Conservation (phyloP, 1,140 invertebrate genomes). For the Physella acuta region DNA sequence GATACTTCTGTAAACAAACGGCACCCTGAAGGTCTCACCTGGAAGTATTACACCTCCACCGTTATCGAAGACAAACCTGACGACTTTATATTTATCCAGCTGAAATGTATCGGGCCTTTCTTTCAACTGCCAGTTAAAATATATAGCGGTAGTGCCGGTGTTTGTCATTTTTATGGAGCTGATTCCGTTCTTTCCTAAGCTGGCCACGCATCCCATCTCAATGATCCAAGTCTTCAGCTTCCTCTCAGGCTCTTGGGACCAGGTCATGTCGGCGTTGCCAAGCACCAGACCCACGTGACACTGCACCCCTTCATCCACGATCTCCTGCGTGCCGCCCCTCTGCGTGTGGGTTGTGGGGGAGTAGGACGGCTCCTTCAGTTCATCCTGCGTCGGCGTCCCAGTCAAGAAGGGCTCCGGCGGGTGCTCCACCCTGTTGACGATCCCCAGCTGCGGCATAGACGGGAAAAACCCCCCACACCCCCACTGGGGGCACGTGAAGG, state of each 20-base stretch:
- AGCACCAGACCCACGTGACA: conserved; percentile 1
- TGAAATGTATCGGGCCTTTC: background rate
- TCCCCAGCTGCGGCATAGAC: background rate
- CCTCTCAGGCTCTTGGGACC: conserved; percentile 9
- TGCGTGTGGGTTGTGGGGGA: too few relatives aligned
- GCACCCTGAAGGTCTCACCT: conserved; percentile 8
- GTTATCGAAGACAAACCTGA: conserved; percentile 5
- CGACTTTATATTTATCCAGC: background rate
- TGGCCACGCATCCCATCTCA: conserved; percentile 15
- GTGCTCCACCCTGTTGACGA: background rate
- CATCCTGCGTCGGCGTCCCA: too few relatives aligned
- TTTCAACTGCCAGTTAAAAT: conserved; percentile 7
- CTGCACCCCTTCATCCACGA: background rate
- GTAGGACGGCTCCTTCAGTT: background rate
- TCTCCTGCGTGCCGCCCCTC: background rate
- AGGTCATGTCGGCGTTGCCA: conserved; percentile 3
- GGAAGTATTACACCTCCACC: conserved; percentile 6
- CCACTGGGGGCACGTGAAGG: too few relatives aligned
- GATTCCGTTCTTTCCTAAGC: background rate
- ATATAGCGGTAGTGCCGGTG: conserved; percentile 12
- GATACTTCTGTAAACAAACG: conserved; percentile 5
- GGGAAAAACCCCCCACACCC: background rate
- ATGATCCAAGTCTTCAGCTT: conserved; percentile 8
- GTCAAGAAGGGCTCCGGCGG: too few relatives aligned
- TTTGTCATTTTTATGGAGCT: conserved; percentile 11